Evolutionary conservation across 2,888 invertebrate species (phyloP).

Genomic region (Pollenia angustigena): DNA sequence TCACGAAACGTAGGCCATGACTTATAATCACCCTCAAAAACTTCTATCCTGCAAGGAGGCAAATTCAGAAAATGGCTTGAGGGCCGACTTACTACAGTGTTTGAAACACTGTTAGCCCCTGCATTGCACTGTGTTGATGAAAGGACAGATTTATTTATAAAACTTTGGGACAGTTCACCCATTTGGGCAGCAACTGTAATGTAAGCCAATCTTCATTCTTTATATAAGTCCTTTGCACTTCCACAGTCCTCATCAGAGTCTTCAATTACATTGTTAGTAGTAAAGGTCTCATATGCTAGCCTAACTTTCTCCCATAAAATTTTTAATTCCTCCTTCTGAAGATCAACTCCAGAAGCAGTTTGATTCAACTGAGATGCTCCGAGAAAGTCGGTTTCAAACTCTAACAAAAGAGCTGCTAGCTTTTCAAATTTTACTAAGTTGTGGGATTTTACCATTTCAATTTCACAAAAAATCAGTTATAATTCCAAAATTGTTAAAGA

Average conservation of each 20-base stretch:
- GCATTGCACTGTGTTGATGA: neutral
- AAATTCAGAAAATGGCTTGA: too few species aligned
- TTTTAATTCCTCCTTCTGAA: neutral
- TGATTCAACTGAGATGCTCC: neutral
- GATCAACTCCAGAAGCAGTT: neutral
- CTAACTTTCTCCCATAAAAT: neutral
- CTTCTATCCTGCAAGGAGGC: too few species aligned
- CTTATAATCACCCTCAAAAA: too few species aligned
- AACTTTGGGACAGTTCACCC: neutral
- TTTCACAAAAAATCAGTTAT: too few species aligned
- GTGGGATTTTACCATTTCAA: too few species aligned
- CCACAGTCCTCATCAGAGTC: neutral
- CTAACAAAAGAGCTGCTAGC: neutral
- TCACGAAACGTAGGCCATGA: too few species aligned
- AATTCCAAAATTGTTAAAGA: too few species aligned
- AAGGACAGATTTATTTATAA: neutral
- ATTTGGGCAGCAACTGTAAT: neutral
- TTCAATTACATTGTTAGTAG: neutral
- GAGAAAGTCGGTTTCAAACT: neutral
- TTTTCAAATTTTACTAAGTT: too few species aligned
- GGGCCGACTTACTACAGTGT: too few species aligned
- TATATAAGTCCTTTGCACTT: neutral
- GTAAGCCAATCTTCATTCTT: neutral
- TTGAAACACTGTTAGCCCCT: too few species aligned
- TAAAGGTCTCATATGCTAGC: neutral